Conservation (phyloP, 2,888 invertebrate genomes). For the Erynnis tages region DNA sequence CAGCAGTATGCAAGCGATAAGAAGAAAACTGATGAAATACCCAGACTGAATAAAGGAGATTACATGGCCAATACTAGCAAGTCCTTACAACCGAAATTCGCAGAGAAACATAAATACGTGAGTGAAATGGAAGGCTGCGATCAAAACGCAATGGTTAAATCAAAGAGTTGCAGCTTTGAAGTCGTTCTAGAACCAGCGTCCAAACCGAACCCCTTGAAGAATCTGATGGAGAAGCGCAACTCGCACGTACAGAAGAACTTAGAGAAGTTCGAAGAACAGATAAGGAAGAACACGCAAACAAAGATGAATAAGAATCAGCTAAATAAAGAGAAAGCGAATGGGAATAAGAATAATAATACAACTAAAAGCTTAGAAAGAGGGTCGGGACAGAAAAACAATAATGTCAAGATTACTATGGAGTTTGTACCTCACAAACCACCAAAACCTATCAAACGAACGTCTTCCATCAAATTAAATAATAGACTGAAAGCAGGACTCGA, state of each 20-base stretch:
- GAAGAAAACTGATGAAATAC: conserved; percentile 79
- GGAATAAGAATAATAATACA: conserved; percentile 63
- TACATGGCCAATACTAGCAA: conserved; percentile 76
- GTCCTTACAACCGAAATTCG: conserved; percentile 68
- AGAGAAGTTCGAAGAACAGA: conserved; percentile 83
- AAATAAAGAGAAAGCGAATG: conserved; percentile 71
- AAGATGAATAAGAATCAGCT: conserved; percentile 67
- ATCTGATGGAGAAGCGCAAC: conserved; percentile 71
- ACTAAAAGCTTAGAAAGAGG: conserved; percentile 76
- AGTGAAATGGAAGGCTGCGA: conserved; percentile 74
- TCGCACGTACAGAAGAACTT: conserved; percentile 81
- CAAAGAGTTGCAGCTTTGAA: conserved; percentile 78
- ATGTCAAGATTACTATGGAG: conserved; percentile 73
- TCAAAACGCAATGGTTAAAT: conserved; percentile 67
- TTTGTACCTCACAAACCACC: conserved; percentile 88
- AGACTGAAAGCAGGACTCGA: conserved; percentile 72
- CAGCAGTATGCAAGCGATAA: conserved; percentile 63
- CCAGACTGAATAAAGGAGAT: conserved; percentile 78
- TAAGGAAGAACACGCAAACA: conserved; percentile 62
- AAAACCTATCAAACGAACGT: conserved; percentile 85
- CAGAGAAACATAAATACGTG: conserved; percentile 67
- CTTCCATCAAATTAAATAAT: conserved; percentile 82
- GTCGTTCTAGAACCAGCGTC: conserved; percentile 76
- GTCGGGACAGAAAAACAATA: conserved; percentile 67
- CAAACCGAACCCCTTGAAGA: conserved; percentile 71